phyloP scores from a whole-genome alignment of 2,888 invertebrate species.

The Mesorhabditis spiculigera region DNA sequence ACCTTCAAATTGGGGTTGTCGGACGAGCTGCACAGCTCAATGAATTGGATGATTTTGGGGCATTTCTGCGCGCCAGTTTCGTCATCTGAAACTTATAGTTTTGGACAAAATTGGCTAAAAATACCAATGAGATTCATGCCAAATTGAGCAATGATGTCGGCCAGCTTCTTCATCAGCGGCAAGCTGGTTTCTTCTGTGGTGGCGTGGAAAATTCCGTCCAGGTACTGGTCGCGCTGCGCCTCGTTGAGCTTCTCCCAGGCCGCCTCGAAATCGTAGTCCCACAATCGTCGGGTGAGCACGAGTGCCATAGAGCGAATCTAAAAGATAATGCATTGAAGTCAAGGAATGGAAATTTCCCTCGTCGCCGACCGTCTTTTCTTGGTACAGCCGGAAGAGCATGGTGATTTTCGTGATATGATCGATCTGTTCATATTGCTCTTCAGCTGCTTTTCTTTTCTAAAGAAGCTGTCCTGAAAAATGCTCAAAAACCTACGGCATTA shows the following conservation, averaged over 20 bases:
- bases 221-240: conserved; percentile 66
- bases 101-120: conserved; percentile 3
- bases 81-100: conserved; percentile 33
- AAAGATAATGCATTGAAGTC: conserved; percentile 10
- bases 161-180: conserved; percentile 65
- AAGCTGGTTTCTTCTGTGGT: conserved; percentile 76
- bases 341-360: conserved; percentile 28
- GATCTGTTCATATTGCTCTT: conserved; percentile 25
- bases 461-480: not conserved
- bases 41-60: conserved; percentile 81
- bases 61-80: conserved; percentile 45
- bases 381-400: conserved; percentile 41
- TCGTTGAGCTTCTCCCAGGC: conserved; percentile 74
- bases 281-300: conserved; percentile 81
- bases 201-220: conserved; percentile 60
- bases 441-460: conserved; percentile 20
- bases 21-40: conserved; percentile 88
- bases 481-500: not conserved
- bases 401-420: conserved; percentile 20
- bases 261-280: conserved; percentile 82
- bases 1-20: conserved; percentile 80
- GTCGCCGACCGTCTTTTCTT: conserved; percentile 20
- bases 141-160: conserved; percentile 26
- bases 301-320: conserved; percentile 84
- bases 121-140: conserved; percentile 69